These are phyloP conservation scores for Ictalurus punctatus DNA, from an alignment of 2,113 vertebrate genomes.

Conservation along the genomic window DNA sequence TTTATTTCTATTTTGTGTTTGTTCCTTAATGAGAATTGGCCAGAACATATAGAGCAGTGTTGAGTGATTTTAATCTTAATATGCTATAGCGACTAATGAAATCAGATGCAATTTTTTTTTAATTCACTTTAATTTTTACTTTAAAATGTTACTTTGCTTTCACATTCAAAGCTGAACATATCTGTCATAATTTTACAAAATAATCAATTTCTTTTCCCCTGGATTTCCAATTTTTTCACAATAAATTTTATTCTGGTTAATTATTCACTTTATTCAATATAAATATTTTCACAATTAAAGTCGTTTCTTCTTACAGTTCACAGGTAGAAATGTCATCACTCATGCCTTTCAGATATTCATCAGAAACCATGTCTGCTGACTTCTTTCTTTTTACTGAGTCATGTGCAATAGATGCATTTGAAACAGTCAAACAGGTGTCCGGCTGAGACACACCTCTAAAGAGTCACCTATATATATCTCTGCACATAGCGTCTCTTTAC, in stretches of 20 bases:
- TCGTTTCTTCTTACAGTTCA: background rate
- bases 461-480: constrained; percentile 32
- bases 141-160: background rate
- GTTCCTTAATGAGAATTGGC: background rate
- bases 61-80: background rate
- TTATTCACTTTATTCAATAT: background rate
- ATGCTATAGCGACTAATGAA: background rate
- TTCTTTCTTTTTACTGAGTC: constrained; percentile 8
- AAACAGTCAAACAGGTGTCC: constrained; percentile 26
- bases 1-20: background rate
- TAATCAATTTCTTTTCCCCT: background rate
- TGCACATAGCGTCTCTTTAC: background rate
- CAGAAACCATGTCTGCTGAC: constrained; percentile 39
- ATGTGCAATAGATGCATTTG: constrained; percentile 14
- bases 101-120: background rate
- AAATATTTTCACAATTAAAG: background rate
- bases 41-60: background rate
- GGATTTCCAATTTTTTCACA: background rate
- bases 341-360: constrained; percentile 38
- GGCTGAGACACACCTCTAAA: constrained; percentile 44
- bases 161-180: background rate
- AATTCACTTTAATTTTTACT: background rate
- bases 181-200: background rate
- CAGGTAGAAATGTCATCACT: background rate
- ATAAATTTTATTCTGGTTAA: background rate